phyloP scores from a whole-genome alignment of 2,113 vertebrate species.

The Phylloscopus trochilus region DNA sequence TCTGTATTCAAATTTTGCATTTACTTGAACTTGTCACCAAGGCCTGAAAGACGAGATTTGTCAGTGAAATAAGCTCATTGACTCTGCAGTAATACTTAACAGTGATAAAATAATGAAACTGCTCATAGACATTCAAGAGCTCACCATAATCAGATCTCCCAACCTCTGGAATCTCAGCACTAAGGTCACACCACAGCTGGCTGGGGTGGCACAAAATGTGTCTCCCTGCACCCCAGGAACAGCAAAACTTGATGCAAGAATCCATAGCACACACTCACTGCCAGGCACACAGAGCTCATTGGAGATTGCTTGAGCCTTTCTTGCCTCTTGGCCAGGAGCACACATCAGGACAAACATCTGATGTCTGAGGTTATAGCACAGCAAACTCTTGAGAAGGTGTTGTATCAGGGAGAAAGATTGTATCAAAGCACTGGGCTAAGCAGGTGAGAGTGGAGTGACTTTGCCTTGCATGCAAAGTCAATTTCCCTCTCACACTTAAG shows the following conservation, averaged over 20 bases:
- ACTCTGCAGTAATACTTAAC: background rate
- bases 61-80: background rate
- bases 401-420: background rate
- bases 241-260: background rate
- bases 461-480: background rate
- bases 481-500: background rate
- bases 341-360: background rate
- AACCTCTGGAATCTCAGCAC: background rate
- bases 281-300: background rate
- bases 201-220: background rate
- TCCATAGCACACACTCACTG: accelerated
- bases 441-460: background rate
- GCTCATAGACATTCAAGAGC: background rate
- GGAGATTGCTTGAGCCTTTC: background rate
- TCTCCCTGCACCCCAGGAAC: accelerated
- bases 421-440: background rate
- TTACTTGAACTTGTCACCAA: background rate
- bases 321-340: background rate
- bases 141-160: background rate
- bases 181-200: background rate
- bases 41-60: background rate
- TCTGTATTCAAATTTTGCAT: background rate
- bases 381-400: background rate
- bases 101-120: background rate
- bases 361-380: background rate